These are phyloP conservation scores for Sebastes oblongus DNA, from an alignment of 2,797 vertebrate species.

Conservation along the genomic window DNA sequence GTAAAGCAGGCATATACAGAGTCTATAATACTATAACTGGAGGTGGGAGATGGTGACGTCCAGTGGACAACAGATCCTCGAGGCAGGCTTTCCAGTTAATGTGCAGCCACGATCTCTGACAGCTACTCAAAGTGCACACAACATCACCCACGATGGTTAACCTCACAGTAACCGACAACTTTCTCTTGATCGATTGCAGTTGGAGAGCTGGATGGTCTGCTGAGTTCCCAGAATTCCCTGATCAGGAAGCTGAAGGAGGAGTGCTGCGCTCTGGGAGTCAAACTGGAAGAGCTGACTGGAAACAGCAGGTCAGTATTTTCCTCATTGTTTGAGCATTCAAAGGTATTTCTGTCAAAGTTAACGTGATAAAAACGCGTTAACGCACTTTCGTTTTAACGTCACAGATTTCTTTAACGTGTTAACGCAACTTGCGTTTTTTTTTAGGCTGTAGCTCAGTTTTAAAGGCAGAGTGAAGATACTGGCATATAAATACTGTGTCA, in stretches of 20 bases:
- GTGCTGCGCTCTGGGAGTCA: slow-evolving; percentile 83
- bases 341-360: no score
- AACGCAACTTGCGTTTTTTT: no score
- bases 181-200: slow-evolving; percentile 81
- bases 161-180: slow-evolving; percentile 8
- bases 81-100: not conserved
- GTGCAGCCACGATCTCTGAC: not conserved
- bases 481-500: no score
- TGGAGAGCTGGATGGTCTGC: slow-evolving; percentile 85
- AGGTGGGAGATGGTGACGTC: not conserved
- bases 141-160: not conserved
- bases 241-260: slow-evolving; percentile 91
- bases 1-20: not conserved
- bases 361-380: no score
- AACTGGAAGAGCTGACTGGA: slow-evolving; percentile 85
- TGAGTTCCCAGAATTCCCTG: slow-evolving; percentile 90
- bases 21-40: not conserved
- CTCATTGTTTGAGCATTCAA: not conserved
- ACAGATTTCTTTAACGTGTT: no score
- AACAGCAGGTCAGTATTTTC: slow-evolving; percentile 82
- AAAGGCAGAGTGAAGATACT: no score
- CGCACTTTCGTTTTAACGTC: no score
- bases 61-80: not conserved
- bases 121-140: not conserved
- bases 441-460: no score